A percentile compares a stretch with the other conserved stretches of the same genome.
Conservation (phyloP, 2,888 invertebrate species). For the Xylophagus ater region DNA sequence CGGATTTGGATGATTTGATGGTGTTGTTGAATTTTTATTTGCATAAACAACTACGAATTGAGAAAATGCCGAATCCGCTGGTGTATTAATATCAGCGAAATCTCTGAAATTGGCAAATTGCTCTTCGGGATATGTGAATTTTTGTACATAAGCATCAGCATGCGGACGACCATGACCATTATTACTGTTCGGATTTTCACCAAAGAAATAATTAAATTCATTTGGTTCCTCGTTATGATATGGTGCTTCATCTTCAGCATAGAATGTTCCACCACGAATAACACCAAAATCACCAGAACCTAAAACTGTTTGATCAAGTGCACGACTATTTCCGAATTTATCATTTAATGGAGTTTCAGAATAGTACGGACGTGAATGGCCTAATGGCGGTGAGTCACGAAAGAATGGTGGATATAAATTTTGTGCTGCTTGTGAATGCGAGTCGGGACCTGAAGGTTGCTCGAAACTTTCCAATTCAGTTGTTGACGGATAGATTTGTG, state of each 20-base stretch:
- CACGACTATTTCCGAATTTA: constrained; percentile 39
- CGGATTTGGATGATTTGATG: constrained; percentile 39
- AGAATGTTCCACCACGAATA: constrained; percentile 76
- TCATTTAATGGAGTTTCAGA: constrained; percentile 46
- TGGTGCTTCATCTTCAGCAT: constrained; percentile 58
- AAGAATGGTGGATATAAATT: constrained; percentile 72
- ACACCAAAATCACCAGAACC: constrained; percentile 82
- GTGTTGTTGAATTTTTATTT: constrained; percentile 59
- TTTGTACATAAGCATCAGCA: constrained; percentile 49
- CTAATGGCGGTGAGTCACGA: constrained; percentile 46
- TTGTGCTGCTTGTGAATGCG: constrained; percentile 45
- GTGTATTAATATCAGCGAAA: constrained; percentile 80
- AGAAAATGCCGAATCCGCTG: constrained; percentile 69
- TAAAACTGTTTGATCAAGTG: constrained; percentile 50
- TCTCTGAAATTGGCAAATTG: constrained; percentile 85
- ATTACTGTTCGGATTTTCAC: constrained; percentile 39
- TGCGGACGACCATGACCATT: constrained; percentile 63
- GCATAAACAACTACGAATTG: constrained; percentile 76
- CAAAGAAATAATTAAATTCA: constrained; percentile 45
- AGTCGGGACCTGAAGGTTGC: constrained; percentile 20
- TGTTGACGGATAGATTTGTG: constrained; percentile 29
- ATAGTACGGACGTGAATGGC: constrained; percentile 50
- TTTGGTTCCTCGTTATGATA: constrained; percentile 41
- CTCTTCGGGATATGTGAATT: constrained; percentile 64
- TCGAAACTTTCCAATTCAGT: constrained; percentile 15